Evolutionary conservation across 2,113 vertebrate genomes (phyloP), one percentile per base, ranked within the genome.

Genomic region (Carassius gibelio): DNA sequence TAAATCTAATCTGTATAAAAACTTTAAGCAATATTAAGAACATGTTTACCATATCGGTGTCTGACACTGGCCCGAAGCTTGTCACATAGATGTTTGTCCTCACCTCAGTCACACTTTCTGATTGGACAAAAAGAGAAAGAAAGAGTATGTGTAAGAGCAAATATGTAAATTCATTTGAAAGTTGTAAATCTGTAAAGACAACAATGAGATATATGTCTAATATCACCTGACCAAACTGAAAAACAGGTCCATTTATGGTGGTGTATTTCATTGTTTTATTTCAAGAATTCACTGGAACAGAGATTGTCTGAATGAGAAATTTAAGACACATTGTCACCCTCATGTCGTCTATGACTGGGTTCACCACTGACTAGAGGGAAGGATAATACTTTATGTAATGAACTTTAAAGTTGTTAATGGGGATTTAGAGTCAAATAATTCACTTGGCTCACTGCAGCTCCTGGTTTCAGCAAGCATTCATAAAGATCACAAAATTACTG

Each of bases 21-120:
- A 9, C 19, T 59, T 59, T 59, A 59, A 74, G 80, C 21, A 19
- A 57, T 34, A 84, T n/a, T 36, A 79, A 48, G 42, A 48, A 30
- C 71, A 91, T 91, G 89, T 94, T 95, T 94, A 99, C 98, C 98
- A 99, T 99, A 88, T 99, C 98, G 64, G 97, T 99, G 89, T 99
- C 98, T 26, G 98, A 99, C 81, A 99, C 98, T 0, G 98, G 98
- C 76, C 98, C 98, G 36, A 99, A 99, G 92, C 98, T 99, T 0
- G 98, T 99, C 92, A 99, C 98, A 0, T 98, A 99, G 93, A 99
- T 99, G 92, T 99, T 97, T 81, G 98, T 99, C 93, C 96, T 97
- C 88, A 99, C 98, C 94, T 99, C 98, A 13, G 98, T 99, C 89
- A 99, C 96, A 2, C 95, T 97, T 94, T 99, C 97, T 99, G 92